Evolutionary conservation across 2,797 vertebrate species (phyloP).

Genomic region (Acanthopagrus latus): DNA sequence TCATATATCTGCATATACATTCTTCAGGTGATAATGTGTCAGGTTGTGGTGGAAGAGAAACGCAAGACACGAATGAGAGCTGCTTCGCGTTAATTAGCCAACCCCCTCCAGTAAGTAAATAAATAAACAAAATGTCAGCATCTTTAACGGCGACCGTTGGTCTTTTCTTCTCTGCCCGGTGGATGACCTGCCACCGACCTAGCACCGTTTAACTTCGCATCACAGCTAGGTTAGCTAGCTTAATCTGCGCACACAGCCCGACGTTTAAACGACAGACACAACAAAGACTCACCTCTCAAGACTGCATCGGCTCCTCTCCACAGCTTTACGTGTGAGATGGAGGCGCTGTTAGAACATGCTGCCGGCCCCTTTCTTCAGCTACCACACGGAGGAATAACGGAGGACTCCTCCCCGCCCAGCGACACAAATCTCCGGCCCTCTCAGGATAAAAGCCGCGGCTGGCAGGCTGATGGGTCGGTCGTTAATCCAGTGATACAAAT

Average conservation of each 20-base stretch:
- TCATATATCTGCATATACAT: background rate
- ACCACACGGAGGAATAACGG: conserved; percentile 53
- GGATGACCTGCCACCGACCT: conserved; percentile 21
- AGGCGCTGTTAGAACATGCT: conserved; percentile 62
- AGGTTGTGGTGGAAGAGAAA: background rate
- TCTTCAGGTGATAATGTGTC: conserved; percentile 6
- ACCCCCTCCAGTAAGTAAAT: no score
- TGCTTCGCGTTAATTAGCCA: background rate
- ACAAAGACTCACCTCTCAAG: conserved; percentile 77
- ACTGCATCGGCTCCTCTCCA: conserved; percentile 58
- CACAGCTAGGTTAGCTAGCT: conserved; percentile 30
- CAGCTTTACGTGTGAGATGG: conserved; percentile 39
- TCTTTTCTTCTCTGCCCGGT: conserved; percentile 14
- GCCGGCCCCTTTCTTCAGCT: conserved; percentile 39
- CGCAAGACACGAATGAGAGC: background rate
- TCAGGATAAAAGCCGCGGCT: conserved; percentile 72
- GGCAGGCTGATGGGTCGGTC: conserved; percentile 53
- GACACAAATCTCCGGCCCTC: conserved; percentile 78
- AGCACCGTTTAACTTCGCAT: conserved; percentile 12
- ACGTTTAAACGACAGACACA: background rate
- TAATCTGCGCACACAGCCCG: background rate
- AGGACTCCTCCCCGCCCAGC: conserved; percentile 76
- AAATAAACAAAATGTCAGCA: background rate
- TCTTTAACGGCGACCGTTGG: background rate
- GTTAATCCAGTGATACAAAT: conserved; percentile 71